Evolutionary conservation across 1,140 invertebrate species (phyloP), one percentile per base, ranked within the genome.

Genomic region (Megalopta genalis): DNA sequence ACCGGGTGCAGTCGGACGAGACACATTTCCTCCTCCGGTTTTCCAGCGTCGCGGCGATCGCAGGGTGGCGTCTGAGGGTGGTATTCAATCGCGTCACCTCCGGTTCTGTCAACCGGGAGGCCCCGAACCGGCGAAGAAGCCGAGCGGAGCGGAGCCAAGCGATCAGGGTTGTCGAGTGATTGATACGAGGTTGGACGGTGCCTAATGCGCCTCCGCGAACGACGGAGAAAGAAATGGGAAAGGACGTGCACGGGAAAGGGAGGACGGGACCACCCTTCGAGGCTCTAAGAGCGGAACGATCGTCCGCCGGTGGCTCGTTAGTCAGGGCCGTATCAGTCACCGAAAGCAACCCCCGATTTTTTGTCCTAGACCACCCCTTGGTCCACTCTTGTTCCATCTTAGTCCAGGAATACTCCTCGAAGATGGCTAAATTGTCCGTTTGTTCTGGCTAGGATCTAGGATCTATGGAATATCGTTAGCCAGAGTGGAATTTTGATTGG

Each of bases 301-400:
- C 85, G 86, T 83, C 82, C 88, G 84, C 84, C 82, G 75, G 84
- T 62, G 77, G 89, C 90, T 91, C 90, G 90, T 91, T 91, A 90
- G 90, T 87, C 90, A 91, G 90, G 90, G 83, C 88, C 88, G 90
- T 90, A 91, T 90, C 90, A 91, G 90, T 91, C 90, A 90, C 90
- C 88, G 82, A 89, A 90, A 89, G 88, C 90, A 89, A 90, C 88
- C 90, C 90, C 89, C 81, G 74, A 80, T 90, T 90, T 91, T 90
- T 90, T 90, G 85, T 21, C 7, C 25, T 4, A 32, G 25, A 64
- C 54, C 54, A 73, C 72, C 77, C 71, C 81, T 42, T 65, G 32
- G 59, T 66, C 71, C 77, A 52, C 67, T 78, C 64, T 71, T 63
- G 57, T 46, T 23, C 63, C 18, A 39, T 21, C 66, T 39, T 57